Evolutionary conservation across 1,140 invertebrate genomes (phyloP).

Genomic region (Elysia chlorotica): DNA sequence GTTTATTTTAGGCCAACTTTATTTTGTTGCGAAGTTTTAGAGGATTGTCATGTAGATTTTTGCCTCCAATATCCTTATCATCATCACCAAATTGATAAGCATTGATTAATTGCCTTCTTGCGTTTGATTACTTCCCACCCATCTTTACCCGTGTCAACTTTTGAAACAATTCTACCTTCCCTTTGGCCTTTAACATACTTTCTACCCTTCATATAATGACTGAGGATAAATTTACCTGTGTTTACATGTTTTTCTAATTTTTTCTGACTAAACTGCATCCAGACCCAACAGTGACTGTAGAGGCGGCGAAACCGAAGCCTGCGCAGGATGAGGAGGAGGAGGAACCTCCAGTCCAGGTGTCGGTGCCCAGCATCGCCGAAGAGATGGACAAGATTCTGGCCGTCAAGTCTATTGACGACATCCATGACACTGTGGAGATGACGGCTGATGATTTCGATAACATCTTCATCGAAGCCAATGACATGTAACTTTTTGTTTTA

Average conservation of each 20-base stretch:
- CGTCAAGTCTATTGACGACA: constrained; percentile 32
- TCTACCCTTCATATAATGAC: neutral
- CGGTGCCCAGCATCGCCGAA: constrained; percentile 71
- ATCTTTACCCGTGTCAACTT: neutral
- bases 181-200: neutral
- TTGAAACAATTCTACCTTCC: neutral
- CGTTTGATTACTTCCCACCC: neutral
- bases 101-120: neutral
- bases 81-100: neutral
- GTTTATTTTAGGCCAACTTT: too few relatives aligned
- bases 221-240: neutral
- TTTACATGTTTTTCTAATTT: neutral
- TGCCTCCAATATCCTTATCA: neutral
- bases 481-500: too few relatives aligned
- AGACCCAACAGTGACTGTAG: constrained; percentile 19
- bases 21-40: too few relatives aligned
- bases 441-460: constrained; percentile 70
- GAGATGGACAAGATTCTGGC: constrained; percentile 71
- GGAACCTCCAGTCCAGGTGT: constrained; percentile 58
- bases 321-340: constrained; percentile 46
- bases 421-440: constrained; percentile 62
- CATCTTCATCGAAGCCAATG: constrained; percentile 61
- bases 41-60: too few relatives aligned
- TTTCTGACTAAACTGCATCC: neutral
- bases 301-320: neutral